phyloP scores from a whole-genome alignment of 2,113 vertebrate genomes.

The Diphyllodes magnificus region DNA sequence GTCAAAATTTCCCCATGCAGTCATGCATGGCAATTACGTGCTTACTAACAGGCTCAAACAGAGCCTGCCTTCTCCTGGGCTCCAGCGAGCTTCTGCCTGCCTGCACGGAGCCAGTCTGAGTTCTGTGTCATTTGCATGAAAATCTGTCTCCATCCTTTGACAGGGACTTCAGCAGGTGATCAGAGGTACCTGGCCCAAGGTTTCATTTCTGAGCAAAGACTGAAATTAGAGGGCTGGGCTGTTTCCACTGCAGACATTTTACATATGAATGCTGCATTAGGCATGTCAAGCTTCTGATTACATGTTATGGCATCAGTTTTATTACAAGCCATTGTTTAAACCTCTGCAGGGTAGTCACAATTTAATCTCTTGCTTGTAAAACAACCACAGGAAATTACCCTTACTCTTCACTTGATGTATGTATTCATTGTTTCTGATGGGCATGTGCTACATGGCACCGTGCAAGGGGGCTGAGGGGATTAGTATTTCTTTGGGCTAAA shows the following conservation, averaged over 20 bases:
- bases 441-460: not conserved
- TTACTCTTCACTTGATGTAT: not conserved
- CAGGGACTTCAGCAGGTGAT: not conserved
- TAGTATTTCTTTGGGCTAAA: not conserved
- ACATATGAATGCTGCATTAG: conserved; percentile 29
- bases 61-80: not conserved
- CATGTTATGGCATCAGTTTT: not conserved
- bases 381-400: conserved; percentile 5
- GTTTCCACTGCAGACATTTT: not conserved
- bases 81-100: not conserved
- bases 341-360: not conserved
- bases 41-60: not conserved
- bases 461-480: not conserved
- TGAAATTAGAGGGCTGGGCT: not conserved
- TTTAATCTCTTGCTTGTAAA: conserved; percentile 38
- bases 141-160: not conserved
- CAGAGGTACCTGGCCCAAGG: not conserved
- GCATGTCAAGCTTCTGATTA: conserved; percentile 3
- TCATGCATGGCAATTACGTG: accelerated
- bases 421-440: conserved; percentile 12
- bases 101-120: not conserved
- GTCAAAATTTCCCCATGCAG: not conserved
- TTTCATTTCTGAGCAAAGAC: not conserved
- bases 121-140: not conserved
- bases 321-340: conserved; percentile 20